Evolutionary conservation across 2,888 invertebrate species (phyloP).

Genomic region (Amphipyra berbera): DNA sequence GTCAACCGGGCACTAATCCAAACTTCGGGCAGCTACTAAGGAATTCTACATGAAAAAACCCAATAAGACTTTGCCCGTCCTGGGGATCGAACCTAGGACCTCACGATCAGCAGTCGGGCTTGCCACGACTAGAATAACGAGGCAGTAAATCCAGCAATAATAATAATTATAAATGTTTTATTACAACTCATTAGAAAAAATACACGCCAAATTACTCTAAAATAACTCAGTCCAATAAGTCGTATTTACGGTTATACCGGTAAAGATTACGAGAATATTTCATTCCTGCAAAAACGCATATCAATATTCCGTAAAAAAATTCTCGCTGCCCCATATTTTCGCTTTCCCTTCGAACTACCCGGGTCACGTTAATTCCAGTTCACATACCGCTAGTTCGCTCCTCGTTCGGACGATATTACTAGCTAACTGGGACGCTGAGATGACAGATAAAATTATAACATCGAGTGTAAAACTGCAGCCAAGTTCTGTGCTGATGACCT

Average conservation of each 20-base stretch:
- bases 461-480: conserved; percentile 12
- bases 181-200: no score
- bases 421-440: conserved; percentile 43
- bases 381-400: conserved; percentile 47
- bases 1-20: no score
- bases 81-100: no score
- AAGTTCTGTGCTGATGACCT: conserved; percentile 32
- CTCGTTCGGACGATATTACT: conserved; percentile 35
- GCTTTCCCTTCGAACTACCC: conserved; percentile 30
- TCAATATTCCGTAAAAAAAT: conserved; percentile 13
- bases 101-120: no score
- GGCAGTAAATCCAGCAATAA: no score
- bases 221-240: no score
- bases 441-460: conserved; percentile 41
- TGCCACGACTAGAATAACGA: no score
- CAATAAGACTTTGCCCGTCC: no score
- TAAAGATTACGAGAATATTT: background rate
- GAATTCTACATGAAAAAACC: no score
- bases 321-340: conserved; percentile 42
- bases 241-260: background rate
- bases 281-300: background rate
- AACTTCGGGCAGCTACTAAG: no score
- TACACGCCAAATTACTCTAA: no score
- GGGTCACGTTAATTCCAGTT: conserved; percentile 62
- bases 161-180: no score